Evolutionary conservation across 2,888 invertebrate genomes (phyloP).

Genomic region (Ischnura elegans): DNA sequence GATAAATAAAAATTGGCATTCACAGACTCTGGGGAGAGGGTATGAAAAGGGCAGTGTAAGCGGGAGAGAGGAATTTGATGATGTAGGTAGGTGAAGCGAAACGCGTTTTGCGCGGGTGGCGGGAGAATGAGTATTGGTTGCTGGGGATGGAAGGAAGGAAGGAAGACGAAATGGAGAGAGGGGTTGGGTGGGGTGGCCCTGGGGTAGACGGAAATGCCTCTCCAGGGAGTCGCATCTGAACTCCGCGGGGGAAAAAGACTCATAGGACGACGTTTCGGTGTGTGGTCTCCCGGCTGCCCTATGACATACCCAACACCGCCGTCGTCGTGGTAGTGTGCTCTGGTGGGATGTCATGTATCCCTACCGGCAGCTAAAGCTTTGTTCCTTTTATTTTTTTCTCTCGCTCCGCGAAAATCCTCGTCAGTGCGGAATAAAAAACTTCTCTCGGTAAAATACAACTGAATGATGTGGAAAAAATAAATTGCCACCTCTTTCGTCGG

Average conservation of each 20-base stretch:
- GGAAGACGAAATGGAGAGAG: background rate
- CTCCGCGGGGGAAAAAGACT: constrained; percentile 60
- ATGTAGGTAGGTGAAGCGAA: background rate
- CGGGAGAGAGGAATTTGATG: background rate
- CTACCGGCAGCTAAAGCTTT: background rate
- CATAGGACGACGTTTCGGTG: constrained; percentile 57
- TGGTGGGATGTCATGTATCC: constrained; percentile 24
- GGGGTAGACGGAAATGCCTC: constrained; percentile 61
- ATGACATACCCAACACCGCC: constrained; percentile 38
- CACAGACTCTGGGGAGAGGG: background rate
- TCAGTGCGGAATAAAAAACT: background rate
- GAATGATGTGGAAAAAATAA: constrained; percentile 19
- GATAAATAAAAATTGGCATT: no score
- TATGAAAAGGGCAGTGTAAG: background rate
- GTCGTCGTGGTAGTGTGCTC: constrained; percentile 2
- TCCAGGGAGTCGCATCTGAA: constrained; percentile 64
- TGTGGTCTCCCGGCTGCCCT: constrained; percentile 16
- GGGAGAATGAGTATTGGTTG: background rate
- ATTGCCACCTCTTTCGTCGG: constrained; percentile 18
- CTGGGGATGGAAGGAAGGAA: background rate
- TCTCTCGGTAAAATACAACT: background rate
- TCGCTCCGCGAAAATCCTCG: background rate
- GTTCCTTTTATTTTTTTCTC: background rate
- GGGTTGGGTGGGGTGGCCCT: background rate
- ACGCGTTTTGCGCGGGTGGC: background rate